A percentile compares a stretch with the other conserved stretches of the same genome.
Evolutionary conservation across 2,888 invertebrate genomes (phyloP).

Genomic region (Folsomia manolachei): DNA sequence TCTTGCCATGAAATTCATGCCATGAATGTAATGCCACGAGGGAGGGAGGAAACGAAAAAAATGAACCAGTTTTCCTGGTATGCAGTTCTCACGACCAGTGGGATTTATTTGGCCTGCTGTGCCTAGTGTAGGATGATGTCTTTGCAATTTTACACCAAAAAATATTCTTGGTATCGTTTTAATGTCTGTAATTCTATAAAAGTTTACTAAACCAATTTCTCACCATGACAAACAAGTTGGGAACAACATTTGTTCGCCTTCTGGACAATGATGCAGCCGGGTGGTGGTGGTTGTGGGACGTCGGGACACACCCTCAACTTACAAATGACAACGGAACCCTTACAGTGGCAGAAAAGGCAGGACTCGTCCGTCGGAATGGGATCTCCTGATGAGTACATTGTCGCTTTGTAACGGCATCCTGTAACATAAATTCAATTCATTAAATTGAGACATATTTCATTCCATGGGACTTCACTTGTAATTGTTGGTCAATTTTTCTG

Average conservation of each 20-base stretch:
- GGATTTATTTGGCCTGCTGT: not conserved
- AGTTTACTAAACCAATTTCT: too few relatives aligned
- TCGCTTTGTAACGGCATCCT: constrained; percentile 73
- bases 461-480: too few relatives aligned
- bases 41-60: too few relatives aligned
- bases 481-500: too few relatives aligned
- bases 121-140: too few relatives aligned
- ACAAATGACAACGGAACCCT: constrained; percentile 69
- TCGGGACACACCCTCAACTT: constrained; percentile 72
- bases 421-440: constrained; percentile 48
- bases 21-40: too few relatives aligned
- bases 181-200: too few relatives aligned
- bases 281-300: constrained; percentile 71
- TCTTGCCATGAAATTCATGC: too few relatives aligned
- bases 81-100: not conserved
- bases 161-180: too few relatives aligned
- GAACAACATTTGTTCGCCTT: constrained; percentile 72
- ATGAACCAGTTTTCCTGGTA: not conserved
- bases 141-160: too few relatives aligned
- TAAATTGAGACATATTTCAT: too few relatives aligned
- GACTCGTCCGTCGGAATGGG: constrained; percentile 66
- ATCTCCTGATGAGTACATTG: constrained; percentile 64
- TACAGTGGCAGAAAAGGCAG: constrained; percentile 75
- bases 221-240: constrained; percentile 66
- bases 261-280: constrained; percentile 69